phyloP scores from a whole-genome alignment of 2,113 vertebrate genomes.

The Oxyura jamaicensis region DNA sequence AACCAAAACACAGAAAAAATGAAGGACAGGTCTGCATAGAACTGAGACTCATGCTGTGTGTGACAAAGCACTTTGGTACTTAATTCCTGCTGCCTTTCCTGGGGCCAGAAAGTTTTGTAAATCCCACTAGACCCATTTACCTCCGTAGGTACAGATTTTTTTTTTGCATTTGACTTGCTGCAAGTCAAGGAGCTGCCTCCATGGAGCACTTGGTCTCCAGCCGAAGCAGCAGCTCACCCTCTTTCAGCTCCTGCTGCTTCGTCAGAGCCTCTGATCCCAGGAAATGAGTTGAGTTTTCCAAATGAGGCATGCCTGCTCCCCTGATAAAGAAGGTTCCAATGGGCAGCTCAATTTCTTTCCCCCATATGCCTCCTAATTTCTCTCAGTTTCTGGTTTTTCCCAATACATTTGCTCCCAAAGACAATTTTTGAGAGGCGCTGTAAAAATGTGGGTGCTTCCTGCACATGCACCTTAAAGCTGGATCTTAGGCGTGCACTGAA shows the following conservation, averaged over 20 bases:
- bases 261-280: background rate
- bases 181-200: background rate
- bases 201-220: background rate
- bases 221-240: fast-evolving
- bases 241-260: background rate
- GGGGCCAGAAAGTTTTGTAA: background rate
- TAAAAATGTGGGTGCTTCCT: background rate
- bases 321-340: background rate
- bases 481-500: background rate
- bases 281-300: background rate
- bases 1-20: background rate
- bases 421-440: background rate
- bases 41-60: background rate
- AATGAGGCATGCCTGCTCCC: background rate
- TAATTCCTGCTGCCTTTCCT: background rate
- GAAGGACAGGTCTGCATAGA: background rate
- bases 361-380: background rate
- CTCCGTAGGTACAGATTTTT: background rate
- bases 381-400: background rate
- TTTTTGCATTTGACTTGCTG: background rate
- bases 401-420: background rate
- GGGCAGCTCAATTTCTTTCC: background rate
- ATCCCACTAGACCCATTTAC: background rate
- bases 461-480: background rate
- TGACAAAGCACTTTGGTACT: background rate